A percentile compares a stretch with the other conserved stretches of the same genome.
Evolutionary conservation across 2,888 invertebrate genomes (phyloP).

Genomic region (Chouioia cunea): DNA sequence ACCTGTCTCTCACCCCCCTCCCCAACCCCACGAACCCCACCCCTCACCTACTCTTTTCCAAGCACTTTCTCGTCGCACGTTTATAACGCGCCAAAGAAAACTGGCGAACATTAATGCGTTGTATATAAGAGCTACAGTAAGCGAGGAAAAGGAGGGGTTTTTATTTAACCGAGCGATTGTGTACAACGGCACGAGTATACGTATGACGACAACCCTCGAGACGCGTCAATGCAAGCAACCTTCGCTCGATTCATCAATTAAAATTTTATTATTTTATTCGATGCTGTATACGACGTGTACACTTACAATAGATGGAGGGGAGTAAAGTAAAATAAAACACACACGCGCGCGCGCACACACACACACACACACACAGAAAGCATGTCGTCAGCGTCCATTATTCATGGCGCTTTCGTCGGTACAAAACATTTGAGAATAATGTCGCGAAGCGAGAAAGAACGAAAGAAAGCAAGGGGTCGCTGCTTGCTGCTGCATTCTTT

Average conservation of each 20-base stretch:
- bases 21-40: too few species aligned
- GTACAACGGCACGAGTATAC: background rate
- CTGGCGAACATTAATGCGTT: constrained; percentile 35
- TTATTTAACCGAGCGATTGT: constrained; percentile 21
- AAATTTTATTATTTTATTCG: constrained; percentile 45
- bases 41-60: constrained; percentile 24
- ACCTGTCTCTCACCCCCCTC: constrained; percentile 35
- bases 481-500: constrained; percentile 10
- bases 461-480: too few species aligned
- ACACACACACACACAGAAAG: too few species aligned
- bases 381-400: constrained; percentile 23
- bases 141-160: constrained; percentile 6
- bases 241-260: constrained; percentile 33
- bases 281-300: constrained; percentile 20
- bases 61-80: constrained; percentile 21
- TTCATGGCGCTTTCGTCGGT: constrained; percentile 28
- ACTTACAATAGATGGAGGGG: background rate
- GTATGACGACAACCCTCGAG: constrained; percentile 12
- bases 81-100: constrained; percentile 25
- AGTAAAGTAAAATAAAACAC: constrained; percentile 1
- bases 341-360: too few species aligned
- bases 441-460: background rate
- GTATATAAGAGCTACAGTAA: constrained; percentile 5
- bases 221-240: constrained; percentile 1
- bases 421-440: constrained; percentile 36